A percentile compares a stretch with the other conserved stretches of the same genome.
Conservation (phyloP, 2,797 vertebrate species). For the Denticeps clupeoides region DNA sequence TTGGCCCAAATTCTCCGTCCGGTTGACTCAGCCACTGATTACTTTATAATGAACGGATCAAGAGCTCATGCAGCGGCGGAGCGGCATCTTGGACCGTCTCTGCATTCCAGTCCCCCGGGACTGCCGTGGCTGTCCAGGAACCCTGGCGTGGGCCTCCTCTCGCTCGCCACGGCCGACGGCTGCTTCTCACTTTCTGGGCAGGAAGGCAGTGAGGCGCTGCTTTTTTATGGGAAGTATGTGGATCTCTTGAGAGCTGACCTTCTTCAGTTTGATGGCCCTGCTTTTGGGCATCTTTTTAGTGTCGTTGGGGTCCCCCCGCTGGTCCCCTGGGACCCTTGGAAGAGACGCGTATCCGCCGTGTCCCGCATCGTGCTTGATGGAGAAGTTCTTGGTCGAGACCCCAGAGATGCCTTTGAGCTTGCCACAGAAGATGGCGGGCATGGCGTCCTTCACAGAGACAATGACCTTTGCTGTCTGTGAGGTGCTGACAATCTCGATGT, state of each 20-base stretch:
- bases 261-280: constrained; percentile 94
- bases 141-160: constrained; percentile 1
- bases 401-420: constrained; percentile 94
- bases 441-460: constrained; percentile 88
- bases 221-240: constrained; percentile 98
- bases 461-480: constrained; percentile 94
- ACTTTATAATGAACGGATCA: constrained; percentile 25
- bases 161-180: not conserved
- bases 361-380: constrained; percentile 83
- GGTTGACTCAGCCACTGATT: constrained; percentile 15
- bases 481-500: constrained; percentile 77
- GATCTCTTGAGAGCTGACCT: constrained; percentile 96
- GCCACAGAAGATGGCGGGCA: constrained; percentile 90
- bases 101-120: constrained; percentile 15
- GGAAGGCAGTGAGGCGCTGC: constrained; percentile 88
- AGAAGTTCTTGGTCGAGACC: constrained; percentile 97
- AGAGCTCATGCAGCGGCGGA: constrained; percentile 12
- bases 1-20: constrained; percentile 9
- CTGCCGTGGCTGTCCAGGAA: constrained; percentile 27
- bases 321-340: constrained; percentile 61
- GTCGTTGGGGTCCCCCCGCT: constrained; percentile 59
- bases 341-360: constrained; percentile 70
- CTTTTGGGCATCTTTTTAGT: constrained; percentile 82
- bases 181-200: constrained; percentile 81
- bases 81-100: constrained; percentile 13